Percentiles rank a stretch among this genome's conserved stretches.
Conservation (phyloP, 2,113 vertebrate genomes). For the Brienomyrus longianalis region DNA sequence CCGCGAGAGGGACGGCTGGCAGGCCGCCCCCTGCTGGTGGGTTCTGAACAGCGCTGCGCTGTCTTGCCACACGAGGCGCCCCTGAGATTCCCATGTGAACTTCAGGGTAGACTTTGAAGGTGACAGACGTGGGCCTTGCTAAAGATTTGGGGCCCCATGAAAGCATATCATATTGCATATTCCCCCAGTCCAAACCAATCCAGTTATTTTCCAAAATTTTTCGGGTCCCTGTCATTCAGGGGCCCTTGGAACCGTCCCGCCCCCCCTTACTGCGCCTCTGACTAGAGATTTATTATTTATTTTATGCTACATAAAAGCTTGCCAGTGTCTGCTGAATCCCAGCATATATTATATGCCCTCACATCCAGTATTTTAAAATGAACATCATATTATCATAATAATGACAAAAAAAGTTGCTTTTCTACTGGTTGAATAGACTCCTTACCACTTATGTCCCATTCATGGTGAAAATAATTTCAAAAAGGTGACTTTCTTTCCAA, state of each 20-base stretch:
- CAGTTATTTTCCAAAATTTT: no score
- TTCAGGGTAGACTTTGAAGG: neutral
- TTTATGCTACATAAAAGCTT: neutral
- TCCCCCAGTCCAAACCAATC: no score
- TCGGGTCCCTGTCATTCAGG: no score
- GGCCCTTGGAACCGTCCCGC: no score
- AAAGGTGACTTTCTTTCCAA: neutral
- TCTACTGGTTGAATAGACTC: neutral
- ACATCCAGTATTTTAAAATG: neutral
- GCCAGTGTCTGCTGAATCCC: neutral
- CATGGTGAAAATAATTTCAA: neutral
- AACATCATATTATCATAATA: neutral
- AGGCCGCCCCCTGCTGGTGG: constrained; percentile 13
- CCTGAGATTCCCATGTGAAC: neutral
- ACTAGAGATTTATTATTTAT: neutral
- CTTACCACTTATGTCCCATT: neutral
- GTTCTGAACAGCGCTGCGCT: constrained; percentile 12
- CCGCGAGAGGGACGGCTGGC: neutral
- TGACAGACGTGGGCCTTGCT: neutral
- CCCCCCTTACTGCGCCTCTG: neutral
- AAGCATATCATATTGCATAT: no score
- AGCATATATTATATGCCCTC: neutral
- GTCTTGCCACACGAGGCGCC: neutral
- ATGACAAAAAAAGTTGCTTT: neutral
- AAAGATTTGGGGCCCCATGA: no score